These are phyloP conservation scores for Drosophila antonietae DNA, from an alignment of 2,888 invertebrate species.

Conservation along the genomic window DNA sequence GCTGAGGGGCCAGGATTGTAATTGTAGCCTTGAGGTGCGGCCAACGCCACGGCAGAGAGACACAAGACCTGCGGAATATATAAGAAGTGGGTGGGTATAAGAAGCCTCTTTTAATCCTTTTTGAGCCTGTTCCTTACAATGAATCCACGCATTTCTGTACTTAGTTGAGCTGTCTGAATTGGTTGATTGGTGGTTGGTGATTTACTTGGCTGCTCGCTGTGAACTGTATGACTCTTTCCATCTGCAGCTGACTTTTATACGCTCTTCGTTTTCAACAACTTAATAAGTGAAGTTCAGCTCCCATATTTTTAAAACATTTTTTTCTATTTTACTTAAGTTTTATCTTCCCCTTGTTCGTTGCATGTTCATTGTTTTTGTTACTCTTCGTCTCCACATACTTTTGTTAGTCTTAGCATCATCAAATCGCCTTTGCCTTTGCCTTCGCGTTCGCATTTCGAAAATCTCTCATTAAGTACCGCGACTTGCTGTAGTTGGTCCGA, in stretches of 20 bases:
- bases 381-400: constrained; percentile 47
- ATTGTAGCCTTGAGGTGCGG: constrained; percentile 83
- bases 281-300: constrained; percentile 72
- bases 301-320: constrained; percentile 2
- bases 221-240: constrained; percentile 74
- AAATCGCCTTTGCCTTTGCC: constrained; percentile 19
- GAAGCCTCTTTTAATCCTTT: constrained; percentile 15
- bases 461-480: constrained; percentile 72
- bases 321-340: constrained; percentile 20
- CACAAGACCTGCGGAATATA: constrained; percentile 74
- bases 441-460: constrained; percentile 51
- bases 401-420: constrained; percentile 27
- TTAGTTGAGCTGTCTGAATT: constrained; percentile 73
- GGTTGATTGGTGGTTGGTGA: constrained; percentile 37
- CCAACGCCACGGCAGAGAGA: constrained; percentile 78
- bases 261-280: constrained; percentile 50
- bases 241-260: constrained; percentile 74
- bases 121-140: constrained; percentile 73
- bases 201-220: constrained; percentile 68
- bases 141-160: constrained; percentile 83
- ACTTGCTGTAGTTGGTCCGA: constrained; percentile 66
- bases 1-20: constrained; percentile 72
- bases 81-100: background rate
- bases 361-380: constrained; percentile 77
- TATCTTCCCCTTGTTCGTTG: constrained; percentile 43